These are phyloP conservation scores for Lacanobia oleracea DNA, from an alignment of 2,888 invertebrate species.

Conservation along the genomic window DNA sequence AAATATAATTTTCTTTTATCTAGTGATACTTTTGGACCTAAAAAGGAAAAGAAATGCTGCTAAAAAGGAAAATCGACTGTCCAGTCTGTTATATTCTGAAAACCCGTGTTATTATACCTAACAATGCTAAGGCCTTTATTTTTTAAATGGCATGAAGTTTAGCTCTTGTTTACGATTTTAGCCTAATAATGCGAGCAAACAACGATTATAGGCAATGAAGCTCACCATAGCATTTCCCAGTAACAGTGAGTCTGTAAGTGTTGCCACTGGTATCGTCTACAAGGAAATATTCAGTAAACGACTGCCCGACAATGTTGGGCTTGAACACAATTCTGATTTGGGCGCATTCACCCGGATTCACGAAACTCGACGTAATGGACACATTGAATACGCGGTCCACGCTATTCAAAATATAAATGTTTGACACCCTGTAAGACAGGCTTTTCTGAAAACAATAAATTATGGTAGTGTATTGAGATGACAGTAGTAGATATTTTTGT, in stretches of 20 bases:
- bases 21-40: constrained; percentile 82
- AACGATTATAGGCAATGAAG: background rate
- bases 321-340: constrained; percentile 78
- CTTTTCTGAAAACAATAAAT: constrained; percentile 71
- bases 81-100: too few species aligned
- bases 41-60: constrained; percentile 32
- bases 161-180: too few species aligned
- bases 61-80: too few species aligned
- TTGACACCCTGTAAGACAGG: constrained; percentile 80
- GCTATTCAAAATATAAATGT: constrained; percentile 80
- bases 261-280: constrained; percentile 82
- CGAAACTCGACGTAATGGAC: constrained; percentile 74
- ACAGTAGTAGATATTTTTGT: background rate
- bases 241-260: constrained; percentile 79
- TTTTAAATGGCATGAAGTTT: too few species aligned
- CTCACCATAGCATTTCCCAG: constrained; percentile 84
- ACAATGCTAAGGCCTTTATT: too few species aligned
- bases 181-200: too few species aligned
- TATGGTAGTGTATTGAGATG: background rate
- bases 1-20: constrained; percentile 79
- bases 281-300: constrained; percentile 85
- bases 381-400: constrained; percentile 84
- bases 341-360: constrained; percentile 75
- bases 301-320: constrained; percentile 80
- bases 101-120: too few species aligned